Conservation (phyloP, 2,113 vertebrate genomes). For the Natator depressus region DNA sequence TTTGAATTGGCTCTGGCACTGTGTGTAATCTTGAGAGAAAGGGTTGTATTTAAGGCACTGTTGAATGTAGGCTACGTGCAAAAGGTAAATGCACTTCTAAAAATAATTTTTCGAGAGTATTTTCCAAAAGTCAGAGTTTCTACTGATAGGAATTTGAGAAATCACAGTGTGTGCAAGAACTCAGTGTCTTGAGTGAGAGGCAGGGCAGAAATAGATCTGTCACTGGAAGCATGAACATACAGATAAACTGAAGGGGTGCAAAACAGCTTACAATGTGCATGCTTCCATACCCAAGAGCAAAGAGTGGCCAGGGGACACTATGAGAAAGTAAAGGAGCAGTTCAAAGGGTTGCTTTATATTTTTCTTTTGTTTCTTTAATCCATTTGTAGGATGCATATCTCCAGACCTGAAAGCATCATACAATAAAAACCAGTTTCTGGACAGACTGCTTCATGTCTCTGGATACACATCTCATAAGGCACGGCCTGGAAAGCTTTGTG, state of each 20-base stretch:
- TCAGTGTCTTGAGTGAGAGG: background rate
- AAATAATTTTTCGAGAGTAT: background rate
- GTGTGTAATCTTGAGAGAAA: background rate
- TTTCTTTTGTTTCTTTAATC: background rate
- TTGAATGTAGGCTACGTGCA: background rate
- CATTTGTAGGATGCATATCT: background rate
- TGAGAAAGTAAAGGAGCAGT: background rate
- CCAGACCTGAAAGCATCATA: background rate
- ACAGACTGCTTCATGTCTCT: background rate
- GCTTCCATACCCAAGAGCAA: background rate
- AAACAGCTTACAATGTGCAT: background rate
- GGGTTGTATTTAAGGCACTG: background rate
- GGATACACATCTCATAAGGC: background rate
- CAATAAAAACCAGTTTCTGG: background rate
- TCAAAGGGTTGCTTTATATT: background rate
- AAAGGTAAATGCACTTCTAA: background rate
- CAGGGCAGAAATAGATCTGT: background rate
- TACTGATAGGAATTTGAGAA: constrained; percentile 22
- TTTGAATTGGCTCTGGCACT: background rate
- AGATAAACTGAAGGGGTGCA: background rate
- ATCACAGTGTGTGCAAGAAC: background rate
- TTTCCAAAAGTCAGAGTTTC: background rate
- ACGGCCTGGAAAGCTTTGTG: background rate
- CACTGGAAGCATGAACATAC: background rate
- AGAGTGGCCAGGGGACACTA: background rate